A percentile compares a stretch with the other conserved stretches of the same genome.
Conservation (phyloP, 2,797 vertebrate species). For the Prionace glauca region DNA sequence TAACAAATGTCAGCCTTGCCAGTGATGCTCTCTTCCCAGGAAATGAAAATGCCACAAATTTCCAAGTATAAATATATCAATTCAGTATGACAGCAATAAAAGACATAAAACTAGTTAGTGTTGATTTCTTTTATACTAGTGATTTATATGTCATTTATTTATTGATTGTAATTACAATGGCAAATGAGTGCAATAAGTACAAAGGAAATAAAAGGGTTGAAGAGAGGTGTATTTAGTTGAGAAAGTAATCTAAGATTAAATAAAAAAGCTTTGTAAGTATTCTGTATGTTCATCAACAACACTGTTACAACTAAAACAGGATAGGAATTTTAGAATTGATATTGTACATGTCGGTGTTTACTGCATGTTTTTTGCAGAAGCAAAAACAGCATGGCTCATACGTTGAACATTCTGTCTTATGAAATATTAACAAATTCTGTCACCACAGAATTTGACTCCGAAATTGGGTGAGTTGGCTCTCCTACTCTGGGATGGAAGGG, state of each 20-base stretch:
- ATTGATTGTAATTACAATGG: not conserved
- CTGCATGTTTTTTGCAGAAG: not conserved
- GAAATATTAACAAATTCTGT: too few species aligned
- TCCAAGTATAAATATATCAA: not conserved
- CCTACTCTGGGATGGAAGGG: not conserved
- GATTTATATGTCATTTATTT: not conserved
- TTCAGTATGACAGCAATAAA: not conserved
- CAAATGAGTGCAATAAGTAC: not conserved
- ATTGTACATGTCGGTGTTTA: not conserved
- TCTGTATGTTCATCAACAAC: not conserved
- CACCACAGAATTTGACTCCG: too few species aligned
- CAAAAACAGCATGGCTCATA: not conserved
- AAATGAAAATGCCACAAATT: not conserved
- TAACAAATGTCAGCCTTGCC: too few species aligned
- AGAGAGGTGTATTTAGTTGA: not conserved
- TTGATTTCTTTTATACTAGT: not conserved
- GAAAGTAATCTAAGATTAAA: not conserved
- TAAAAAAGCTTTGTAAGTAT: not conserved
- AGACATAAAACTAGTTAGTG: not conserved
- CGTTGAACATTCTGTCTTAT: not conserved
- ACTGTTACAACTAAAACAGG: not conserved
- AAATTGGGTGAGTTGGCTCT: not conserved
- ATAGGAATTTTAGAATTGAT: not conserved
- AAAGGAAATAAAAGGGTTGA: not conserved
- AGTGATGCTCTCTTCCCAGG: too few species aligned